Base-by-base conservation (phyloP, 1,140 invertebrate species). In the Cotesia glomerata region DNA sequence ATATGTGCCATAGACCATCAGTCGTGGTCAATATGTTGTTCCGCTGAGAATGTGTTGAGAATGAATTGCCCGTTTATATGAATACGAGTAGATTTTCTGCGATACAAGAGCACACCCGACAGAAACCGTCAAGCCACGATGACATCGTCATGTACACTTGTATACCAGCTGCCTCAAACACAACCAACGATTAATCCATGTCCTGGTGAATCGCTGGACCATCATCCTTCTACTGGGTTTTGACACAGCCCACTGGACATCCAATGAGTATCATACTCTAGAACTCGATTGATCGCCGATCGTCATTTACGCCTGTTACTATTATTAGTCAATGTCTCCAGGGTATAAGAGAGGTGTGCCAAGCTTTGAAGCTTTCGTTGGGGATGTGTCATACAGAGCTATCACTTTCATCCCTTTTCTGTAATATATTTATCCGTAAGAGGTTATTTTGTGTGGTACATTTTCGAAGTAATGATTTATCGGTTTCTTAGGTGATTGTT, bases 161-260 rank as follows among this genome's bases (percentile, higher is more conserved):
- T 61, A 61, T 26, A 58, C 52, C 36, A 61, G 9, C 39, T 52
- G 49, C 71, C 68, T 59, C 58, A 68, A 65, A 76, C 74, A 75
- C 39, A 72, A 74, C 71, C 75, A 64, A 74, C 77, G 76, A 78
- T 78, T 78, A 78, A 73, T 77, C 68, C 69, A 54, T 56, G 69
- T 51, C 65, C 45, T 54, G 65, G 16, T 14, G 26, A 67, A 52
- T 54, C 59, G 45, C 63, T 54, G 72, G 11, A 51, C 56, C 71
- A 39, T 74, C 71, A 52, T 66, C 52, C 49, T 52, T 16, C 26
- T 26, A 14, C 18, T 36, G 45, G 51, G 51, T 51, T 56, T 71
- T 54, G 45, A 64, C 69, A 70, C 16, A 18, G 32, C 36, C 36
- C 26, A 45, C 32, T 14, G 13, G 66, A 68, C 66, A 68, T 54